These are phyloP conservation scores for Lasaia peninsularis DNA, from an alignment of 1,140 invertebrate genomes.

Conservation along the genomic window DNA sequence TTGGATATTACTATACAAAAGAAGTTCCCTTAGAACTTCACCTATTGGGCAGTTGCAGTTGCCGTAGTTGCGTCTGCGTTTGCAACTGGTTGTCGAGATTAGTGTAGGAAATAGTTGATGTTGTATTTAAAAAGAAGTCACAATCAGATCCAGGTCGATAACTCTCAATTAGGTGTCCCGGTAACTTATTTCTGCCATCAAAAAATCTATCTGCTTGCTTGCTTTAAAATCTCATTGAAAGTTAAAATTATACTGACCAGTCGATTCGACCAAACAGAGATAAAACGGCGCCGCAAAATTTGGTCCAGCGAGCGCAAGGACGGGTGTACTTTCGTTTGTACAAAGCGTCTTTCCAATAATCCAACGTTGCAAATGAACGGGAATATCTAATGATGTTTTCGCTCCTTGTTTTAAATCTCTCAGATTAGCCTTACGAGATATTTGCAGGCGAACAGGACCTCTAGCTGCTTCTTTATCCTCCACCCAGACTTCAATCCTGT, in stretches of 20 bases:
- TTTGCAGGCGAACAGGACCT: slow-evolving; percentile 45
- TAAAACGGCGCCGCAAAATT: slow-evolving; percentile 62
- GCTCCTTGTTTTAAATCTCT: slow-evolving; percentile 47
- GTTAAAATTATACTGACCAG: slow-evolving; percentile 34
- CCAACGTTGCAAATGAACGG: slow-evolving; percentile 70
- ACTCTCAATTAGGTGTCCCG: no score
- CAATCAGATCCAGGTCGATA: no score
- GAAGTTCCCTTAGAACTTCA: no score
- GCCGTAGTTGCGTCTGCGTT: no score
- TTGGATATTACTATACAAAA: no score
- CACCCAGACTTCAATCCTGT: slow-evolving; percentile 58
- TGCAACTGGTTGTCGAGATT: no score
- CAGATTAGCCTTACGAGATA: slow-evolving; percentile 37
- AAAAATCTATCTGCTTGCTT: no score
- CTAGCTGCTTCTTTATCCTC: slow-evolving; percentile 62
- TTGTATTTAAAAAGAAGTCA: no score
- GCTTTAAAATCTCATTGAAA: background rate
- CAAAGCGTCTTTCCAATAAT: slow-evolving; percentile 57
- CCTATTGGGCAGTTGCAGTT: no score
- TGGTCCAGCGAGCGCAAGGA: slow-evolving; percentile 44
- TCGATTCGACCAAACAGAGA: slow-evolving; percentile 52
- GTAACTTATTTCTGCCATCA: no score
- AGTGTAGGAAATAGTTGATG: no score
- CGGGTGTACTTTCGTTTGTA: slow-evolving; percentile 39
- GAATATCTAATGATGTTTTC: slow-evolving; percentile 40